Evolutionary conservation across 2,113 vertebrate species (phyloP).

Genomic region (Fregetta grallaria): DNA sequence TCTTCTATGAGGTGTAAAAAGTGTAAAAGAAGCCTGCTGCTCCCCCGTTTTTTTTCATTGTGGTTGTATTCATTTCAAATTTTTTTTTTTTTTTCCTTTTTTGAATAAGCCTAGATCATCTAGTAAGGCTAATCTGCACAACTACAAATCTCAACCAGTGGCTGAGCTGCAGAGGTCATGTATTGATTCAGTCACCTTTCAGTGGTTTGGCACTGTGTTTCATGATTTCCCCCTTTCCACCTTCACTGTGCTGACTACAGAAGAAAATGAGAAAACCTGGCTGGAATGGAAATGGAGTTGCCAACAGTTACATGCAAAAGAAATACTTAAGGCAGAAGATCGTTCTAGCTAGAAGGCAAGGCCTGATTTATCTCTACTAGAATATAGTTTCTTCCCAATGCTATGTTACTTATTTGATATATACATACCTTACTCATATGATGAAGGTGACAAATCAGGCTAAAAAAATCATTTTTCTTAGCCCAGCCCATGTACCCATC

Average conservation of each 20-base stretch:
- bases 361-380: neutral
- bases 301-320: neutral
- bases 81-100: neutral
- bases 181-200: neutral
- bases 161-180: neutral
- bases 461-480: neutral
- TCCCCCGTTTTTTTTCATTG: neutral
- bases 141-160: neutral
- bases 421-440: neutral
- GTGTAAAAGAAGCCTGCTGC: neutral
- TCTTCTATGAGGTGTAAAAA: conserved; percentile 15
- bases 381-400: neutral
- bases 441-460: neutral
- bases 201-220: neutral
- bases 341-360: neutral
- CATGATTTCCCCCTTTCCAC: neutral
- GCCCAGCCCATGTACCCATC: neutral
- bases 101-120: neutral
- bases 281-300: neutral
- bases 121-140: neutral
- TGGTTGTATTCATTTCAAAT: neutral
- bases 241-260: neutral
- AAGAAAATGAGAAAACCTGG: conserved; percentile 8
- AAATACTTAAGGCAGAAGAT: neutral
- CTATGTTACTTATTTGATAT: neutral